A percentile compares a stretch with the other conserved stretches of the same genome.
phyloP scores from a whole-genome alignment of 2,888 invertebrate species.

The Eupithecia tripunctaria region DNA sequence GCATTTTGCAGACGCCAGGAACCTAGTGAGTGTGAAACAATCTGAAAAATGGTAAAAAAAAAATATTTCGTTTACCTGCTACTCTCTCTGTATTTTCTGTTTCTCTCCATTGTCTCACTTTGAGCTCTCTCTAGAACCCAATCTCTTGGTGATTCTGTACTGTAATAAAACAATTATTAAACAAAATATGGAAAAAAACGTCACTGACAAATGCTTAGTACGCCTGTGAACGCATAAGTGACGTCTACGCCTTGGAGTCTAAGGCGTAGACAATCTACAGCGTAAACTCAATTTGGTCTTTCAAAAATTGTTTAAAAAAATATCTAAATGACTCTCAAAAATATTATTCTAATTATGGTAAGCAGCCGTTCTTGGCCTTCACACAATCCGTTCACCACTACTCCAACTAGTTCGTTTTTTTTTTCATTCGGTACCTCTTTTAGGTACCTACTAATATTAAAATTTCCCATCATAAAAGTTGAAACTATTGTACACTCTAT shows the following conservation, averaged over 20 bases:
- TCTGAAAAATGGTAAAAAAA: background rate
- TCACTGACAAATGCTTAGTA: background rate
- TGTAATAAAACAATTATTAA: constrained; percentile 38
- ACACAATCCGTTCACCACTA: too few species aligned
- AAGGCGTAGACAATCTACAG: background rate
- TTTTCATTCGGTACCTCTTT: too few species aligned
- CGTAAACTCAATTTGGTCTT: too few species aligned
- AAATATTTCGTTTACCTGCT: constrained; percentile 43
- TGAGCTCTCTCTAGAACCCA: constrained; percentile 71
- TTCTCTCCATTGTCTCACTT: constrained; percentile 65
- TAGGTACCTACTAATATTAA: too few species aligned
- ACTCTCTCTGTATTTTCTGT: constrained; percentile 52
- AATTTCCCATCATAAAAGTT: too few species aligned
- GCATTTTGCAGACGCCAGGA: background rate
- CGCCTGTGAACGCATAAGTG: background rate
- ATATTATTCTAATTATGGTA: too few species aligned
- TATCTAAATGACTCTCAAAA: too few species aligned
- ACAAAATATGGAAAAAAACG: background rate
- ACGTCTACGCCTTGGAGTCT: too few species aligned
- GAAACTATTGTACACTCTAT: too few species aligned
- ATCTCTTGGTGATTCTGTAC: constrained; percentile 59
- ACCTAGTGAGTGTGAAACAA: background rate
- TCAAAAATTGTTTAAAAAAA: too few species aligned
- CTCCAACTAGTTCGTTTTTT: too few species aligned
- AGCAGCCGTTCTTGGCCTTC: too few species aligned